Conservation (phyloP, 1,140 invertebrate species). For the Hylaeus anthracinus region DNA sequence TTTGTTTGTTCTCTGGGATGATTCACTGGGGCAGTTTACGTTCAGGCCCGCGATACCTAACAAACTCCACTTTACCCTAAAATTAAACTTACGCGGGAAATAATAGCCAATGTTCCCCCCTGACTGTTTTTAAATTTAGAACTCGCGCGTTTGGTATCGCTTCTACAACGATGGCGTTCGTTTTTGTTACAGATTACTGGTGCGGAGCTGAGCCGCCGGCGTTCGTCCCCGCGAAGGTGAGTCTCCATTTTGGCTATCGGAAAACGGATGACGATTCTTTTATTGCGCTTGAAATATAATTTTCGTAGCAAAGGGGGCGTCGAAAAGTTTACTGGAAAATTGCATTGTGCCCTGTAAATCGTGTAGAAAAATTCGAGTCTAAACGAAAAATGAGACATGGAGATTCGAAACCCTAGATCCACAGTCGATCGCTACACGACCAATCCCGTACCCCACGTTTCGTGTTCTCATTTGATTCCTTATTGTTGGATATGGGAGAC, state of each 20-base stretch:
- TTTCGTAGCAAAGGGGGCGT: background rate
- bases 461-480: too few species aligned
- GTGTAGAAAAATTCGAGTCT: too few species aligned
- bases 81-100: conserved; percentile 20
- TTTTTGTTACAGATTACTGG: conserved; percentile 44
- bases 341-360: too few species aligned
- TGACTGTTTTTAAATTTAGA: conserved; percentile 4
- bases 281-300: background rate
- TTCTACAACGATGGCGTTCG: background rate
- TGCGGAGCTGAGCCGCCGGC: conserved; percentile 37
- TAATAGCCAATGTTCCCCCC: background rate
- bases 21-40: background rate
- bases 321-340: background rate
- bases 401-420: too few species aligned
- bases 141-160: background rate
- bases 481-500: too few species aligned
- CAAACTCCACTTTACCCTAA: conserved; percentile 7
- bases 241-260: background rate
- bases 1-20: conserved; percentile 35
- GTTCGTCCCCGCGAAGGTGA: conserved; percentile 6
- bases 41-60: background rate
- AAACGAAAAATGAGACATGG: too few species aligned
- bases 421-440: too few species aligned
- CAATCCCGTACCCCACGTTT: too few species aligned
- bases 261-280: background rate